A percentile compares a stretch with the other conserved stretches of the same genome.
phyloP scores from a whole-genome alignment of 2,888 invertebrate genomes.

The Folsomia candida region DNA sequence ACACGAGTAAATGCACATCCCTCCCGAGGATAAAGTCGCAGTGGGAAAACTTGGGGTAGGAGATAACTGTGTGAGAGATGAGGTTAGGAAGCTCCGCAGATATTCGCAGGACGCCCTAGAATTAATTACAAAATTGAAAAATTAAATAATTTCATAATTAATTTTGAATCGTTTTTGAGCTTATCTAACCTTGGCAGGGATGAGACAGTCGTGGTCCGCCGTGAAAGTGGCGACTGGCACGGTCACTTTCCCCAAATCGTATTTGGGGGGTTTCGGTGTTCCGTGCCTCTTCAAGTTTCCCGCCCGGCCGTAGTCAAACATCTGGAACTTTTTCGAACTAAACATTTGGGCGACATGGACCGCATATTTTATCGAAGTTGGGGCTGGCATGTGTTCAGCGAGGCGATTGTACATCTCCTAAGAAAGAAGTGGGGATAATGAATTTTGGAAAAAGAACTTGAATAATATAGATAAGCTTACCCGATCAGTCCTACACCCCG shows the following conservation, averaged over 20 bases:
- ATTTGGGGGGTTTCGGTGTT: conserved; percentile 61
- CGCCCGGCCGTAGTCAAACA: conserved; percentile 67
- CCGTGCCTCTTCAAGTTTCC: conserved; percentile 64
- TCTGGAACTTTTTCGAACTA: conserved; percentile 53
- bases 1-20: not conserved
- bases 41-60: not conserved
- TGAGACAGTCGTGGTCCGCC: not conserved
- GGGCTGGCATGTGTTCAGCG: not conserved
- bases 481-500: not conserved
- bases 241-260: conserved; percentile 62
- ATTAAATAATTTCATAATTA: not conserved
- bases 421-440: not conserved
- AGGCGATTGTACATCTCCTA: not conserved
- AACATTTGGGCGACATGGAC: conserved; percentile 3
- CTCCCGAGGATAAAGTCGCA: not conserved
- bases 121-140: not conserved
- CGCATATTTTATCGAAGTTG: not conserved
- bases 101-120: not conserved
- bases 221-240: not conserved
- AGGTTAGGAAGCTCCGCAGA: not conserved
- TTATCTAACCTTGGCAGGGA: not conserved
- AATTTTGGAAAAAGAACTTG: not conserved
- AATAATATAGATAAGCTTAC: not conserved
- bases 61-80: not conserved
- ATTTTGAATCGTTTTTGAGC: too few relatives aligned